A percentile compares a stretch with the other conserved stretches of the same genome.
phyloP scores from a whole-genome alignment of 2,113 vertebrate species.

The Willisornis vidua region DNA sequence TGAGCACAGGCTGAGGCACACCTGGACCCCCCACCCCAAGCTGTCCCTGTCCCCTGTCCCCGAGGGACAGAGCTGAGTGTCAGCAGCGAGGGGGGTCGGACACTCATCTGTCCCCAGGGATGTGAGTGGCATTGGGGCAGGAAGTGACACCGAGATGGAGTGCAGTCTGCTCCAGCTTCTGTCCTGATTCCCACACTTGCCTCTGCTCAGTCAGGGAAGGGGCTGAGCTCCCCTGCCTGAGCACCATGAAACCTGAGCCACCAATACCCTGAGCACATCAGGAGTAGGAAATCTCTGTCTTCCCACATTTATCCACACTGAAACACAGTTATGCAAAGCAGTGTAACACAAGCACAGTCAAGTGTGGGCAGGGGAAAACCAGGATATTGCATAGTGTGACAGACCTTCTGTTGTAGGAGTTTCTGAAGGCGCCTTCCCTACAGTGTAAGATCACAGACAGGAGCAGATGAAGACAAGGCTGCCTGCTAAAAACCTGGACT shows the following conservation, averaged over 20 bases:
- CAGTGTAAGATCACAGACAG: neutral
- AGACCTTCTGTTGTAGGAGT: neutral
- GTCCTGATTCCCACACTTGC: neutral
- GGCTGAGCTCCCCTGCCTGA: neutral
- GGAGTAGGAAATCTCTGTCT: neutral
- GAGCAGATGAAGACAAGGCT: neutral
- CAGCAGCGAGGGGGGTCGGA: neutral
- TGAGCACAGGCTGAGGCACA: neutral
- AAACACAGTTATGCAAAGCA: slow-evolving; percentile 25
- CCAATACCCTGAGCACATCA: neutral
- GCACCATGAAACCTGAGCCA: neutral
- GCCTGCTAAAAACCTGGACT: neutral
- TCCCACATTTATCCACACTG: neutral
- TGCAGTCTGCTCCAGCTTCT: fast-evolving
- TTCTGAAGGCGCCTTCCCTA: neutral
- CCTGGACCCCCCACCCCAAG: neutral
- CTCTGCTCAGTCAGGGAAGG: neutral
- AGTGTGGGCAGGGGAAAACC: neutral
- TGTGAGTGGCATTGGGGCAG: neutral
- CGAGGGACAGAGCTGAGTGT: neutral
- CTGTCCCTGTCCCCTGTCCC: neutral
- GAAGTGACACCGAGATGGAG: neutral
- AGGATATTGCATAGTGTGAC: neutral
- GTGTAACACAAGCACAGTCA: neutral
- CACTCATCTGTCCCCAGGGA: neutral